Conservation (phyloP, 2,888 invertebrate species). For the Tenthredo scrophulariae region DNA sequence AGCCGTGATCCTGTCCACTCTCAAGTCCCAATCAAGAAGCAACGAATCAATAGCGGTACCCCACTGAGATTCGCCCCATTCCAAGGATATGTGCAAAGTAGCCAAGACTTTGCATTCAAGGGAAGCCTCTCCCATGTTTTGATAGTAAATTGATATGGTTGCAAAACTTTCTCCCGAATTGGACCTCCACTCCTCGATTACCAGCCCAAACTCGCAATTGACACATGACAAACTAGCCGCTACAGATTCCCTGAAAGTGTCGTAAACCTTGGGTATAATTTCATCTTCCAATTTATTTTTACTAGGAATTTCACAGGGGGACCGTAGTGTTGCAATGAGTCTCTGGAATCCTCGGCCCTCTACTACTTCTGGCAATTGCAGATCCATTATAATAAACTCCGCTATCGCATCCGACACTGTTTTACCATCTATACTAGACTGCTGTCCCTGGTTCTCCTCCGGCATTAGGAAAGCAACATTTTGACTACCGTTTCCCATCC, state of each 20-base stretch:
- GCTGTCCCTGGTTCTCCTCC: slow-evolving; percentile 70
- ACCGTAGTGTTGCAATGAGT: slow-evolving; percentile 77
- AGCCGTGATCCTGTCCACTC: slow-evolving; percentile 76
- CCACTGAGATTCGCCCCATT: slow-evolving; percentile 77
- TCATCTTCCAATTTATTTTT: slow-evolving; percentile 78
- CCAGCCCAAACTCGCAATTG: slow-evolving; percentile 74
- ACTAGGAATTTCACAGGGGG: slow-evolving; percentile 79
- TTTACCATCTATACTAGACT: slow-evolving; percentile 72
- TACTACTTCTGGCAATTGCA: slow-evolving; percentile 78
- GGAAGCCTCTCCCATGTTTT: slow-evolving; percentile 73
- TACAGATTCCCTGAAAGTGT: slow-evolving; percentile 75
- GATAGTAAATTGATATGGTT: slow-evolving; percentile 78
- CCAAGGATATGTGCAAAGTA: slow-evolving; percentile 76
- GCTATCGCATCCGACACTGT: slow-evolving; percentile 78
- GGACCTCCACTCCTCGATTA: slow-evolving; percentile 78
- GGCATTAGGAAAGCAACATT: slow-evolving; percentile 73
- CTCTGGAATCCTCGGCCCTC: slow-evolving; percentile 79
- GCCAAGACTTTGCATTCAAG: slow-evolving; percentile 77
- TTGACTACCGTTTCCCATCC: slow-evolving; percentile 63
- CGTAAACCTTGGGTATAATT: slow-evolving; percentile 78
- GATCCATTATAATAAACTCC: slow-evolving; percentile 78
- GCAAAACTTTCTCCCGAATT: slow-evolving; percentile 75
- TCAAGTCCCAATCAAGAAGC: slow-evolving; percentile 77
- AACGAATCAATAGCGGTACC: slow-evolving; percentile 73
- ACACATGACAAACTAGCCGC: slow-evolving; percentile 69